Evolutionary conservation across 2,888 invertebrate genomes (phyloP).

Genomic region (Polydrusus cervinus): DNA sequence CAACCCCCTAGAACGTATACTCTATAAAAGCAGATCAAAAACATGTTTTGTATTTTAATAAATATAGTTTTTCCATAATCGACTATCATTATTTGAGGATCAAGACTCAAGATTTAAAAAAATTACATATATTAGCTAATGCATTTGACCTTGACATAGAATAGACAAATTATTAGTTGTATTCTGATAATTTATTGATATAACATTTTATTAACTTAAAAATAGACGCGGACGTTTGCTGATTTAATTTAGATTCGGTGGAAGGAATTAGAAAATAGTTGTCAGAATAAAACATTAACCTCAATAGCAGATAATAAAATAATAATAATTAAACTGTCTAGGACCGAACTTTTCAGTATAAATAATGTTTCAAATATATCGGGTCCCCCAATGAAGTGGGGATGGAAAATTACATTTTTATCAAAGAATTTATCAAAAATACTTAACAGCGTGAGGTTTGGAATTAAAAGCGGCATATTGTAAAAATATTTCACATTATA

Average conservation of each 20-base stretch:
- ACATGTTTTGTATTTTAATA: not conserved
- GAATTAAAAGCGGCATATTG: too few relatives aligned
- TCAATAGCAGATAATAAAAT: too few relatives aligned
- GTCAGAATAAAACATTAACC: not conserved
- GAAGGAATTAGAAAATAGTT: not conserved
- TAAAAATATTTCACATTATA: too few relatives aligned
- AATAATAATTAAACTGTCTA: too few relatives aligned
- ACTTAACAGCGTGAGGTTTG: too few relatives aligned
- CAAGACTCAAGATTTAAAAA: not conserved
- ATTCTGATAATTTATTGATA: conserved; percentile 27
- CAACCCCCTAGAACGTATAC: not conserved
- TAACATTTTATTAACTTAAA: conserved; percentile 1
- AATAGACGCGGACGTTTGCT: conserved; percentile 3
- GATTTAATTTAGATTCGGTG: not conserved
- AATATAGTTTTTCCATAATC: conserved; percentile 22
- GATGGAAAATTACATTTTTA: too few relatives aligned
- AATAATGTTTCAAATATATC: too few relatives aligned
- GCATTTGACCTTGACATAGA: conserved; percentile 19
- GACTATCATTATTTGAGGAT: not conserved
- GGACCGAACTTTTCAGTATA: too few relatives aligned
- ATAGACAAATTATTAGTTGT: conserved; percentile 30
- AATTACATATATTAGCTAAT: conserved; percentile 18
- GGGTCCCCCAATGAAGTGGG: too few relatives aligned
- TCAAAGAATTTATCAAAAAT: too few relatives aligned
- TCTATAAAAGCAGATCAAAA: not conserved